Evolutionary conservation across 2,888 invertebrate genomes (phyloP), one percentile per base, ranked within the genome.

Genomic region (Morpho deidamia): DNA sequence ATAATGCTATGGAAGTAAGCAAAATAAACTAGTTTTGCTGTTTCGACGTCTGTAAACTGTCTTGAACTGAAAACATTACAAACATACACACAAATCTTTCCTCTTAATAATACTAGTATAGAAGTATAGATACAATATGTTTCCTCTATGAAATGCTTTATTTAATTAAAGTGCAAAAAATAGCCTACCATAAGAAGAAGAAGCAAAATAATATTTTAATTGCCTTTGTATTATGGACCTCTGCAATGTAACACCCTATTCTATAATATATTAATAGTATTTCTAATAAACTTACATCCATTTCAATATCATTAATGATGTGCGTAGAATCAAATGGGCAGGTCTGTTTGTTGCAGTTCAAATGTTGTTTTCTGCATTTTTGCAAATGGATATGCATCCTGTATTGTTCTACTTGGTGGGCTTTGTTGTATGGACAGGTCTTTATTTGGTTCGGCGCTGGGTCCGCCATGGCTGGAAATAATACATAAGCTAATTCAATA

Each of bases 311-410:
- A 0, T 90, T 86, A 0, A 93, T 66, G 0, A 90, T 64, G 55
- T 93, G 93, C 0, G 84, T 86, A 0, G 83, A 68, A 44, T 93
- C 92, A 40, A 92, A 92, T 0, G 92, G 92, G 55, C 93, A 93
- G 0, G 45, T 64, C 0, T 62, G 58, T 7, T 80, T 85, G 0
- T 83, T 79, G 0, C 77, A 68, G 10, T 87, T 78, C 0, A 81
- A 82, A 59, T 91, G 72, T 46, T 87, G 85, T n/a, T 84, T 79
- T 0, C 90, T 69, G 52, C 93, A 93, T 64, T 92, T 93, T 7
- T 91, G 76, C 0, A 93, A 63, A 55, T 93, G 93, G 0, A 84
- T 73, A 39, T 91, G 91, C 69, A 92, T 80, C 0, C 91, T 69
- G 39, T 85, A 89, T 8, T 88, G 82, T 7, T 89, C 76, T 8